A percentile compares a stretch with the other conserved stretches of the same genome.
Conservation (phyloP, 2,113 vertebrate genomes). For the Mesocricetus auratus region DNA sequence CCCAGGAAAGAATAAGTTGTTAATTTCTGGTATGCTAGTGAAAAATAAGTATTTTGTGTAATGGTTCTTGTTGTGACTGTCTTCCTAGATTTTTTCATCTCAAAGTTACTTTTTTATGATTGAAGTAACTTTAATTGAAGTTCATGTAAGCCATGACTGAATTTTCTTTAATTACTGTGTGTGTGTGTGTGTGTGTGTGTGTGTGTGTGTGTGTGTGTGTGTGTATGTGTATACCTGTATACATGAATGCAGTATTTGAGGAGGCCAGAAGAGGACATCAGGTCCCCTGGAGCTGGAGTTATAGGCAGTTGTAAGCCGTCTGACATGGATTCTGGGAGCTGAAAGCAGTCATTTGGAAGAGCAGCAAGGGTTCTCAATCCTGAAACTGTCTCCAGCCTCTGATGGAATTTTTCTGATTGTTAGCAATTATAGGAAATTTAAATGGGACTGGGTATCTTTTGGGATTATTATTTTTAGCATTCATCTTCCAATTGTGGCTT, state of each 20-base stretch:
- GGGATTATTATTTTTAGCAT: conserved; percentile 25
- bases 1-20: conserved; percentile 43
- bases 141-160: conserved; percentile 21
- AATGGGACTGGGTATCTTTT: conserved; percentile 26
- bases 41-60: conserved; percentile 65
- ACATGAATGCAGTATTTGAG: not conserved
- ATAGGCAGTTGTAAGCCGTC: not conserved
- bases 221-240: not conserved
- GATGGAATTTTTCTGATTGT: not conserved
- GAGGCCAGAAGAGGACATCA: not conserved
- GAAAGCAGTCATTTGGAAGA: not conserved
- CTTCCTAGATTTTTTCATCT: conserved; percentile 50
- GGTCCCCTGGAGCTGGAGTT: not conserved
- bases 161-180: not conserved
- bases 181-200: not conserved
- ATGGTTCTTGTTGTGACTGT: conserved; percentile 19
- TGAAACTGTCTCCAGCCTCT: not conserved
- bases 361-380: not conserved
- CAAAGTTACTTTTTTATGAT: not conserved
- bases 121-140: conserved; percentile 36
- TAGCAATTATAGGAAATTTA: conserved; percentile 44
- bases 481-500: not conserved
- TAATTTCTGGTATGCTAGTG: not conserved
- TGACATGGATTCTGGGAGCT: not conserved
- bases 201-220: not conserved